Base-by-base conservation (phyloP, 2,888 invertebrate species). In the Dascillus cervinus region DNA sequence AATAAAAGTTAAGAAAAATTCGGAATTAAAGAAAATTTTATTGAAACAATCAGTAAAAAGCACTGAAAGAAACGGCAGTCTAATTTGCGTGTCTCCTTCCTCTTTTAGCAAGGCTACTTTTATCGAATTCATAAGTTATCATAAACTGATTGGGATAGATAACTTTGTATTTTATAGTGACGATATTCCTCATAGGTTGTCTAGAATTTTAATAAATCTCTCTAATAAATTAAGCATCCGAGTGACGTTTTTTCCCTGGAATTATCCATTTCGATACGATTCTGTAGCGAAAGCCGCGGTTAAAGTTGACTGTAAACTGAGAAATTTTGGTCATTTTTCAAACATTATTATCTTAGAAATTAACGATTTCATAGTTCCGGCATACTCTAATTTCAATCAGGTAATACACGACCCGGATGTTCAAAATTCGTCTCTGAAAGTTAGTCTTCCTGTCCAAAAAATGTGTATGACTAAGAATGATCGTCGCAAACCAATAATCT, bases 161-260 rank as follows among this genome's bases (percentile, higher is more conserved):
- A 70, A 74, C 41, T 82, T 80, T 50, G 69, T 80, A 24, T 69
- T 79, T 37, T 82, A 82, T 49, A 75, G 79, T 43, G 73, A 60
- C 43, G 68, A 68, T 34, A 60, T 72, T 17, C 64, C 71, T 1
- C 62, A 64, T 47, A 50, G 55, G 32, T 57, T 72, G 19, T 59
- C 64, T 22, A 59, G 62, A 31, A 50, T 62, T 9, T 37, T 73
- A 4, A 62, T 56, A 38, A 63, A 63, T 39, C 46, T 68, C 22
- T 55, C 65, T 0, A 56, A 52, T 14, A 52, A 56, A 25, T 51
- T 64, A 35, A 58, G 54, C 27, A 55, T 66, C 37, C 64, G 64
- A 21, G 56, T 77, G 54, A 69, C 75, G 34, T 72, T 76, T 39
- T 67, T 77, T 30, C 74, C 77, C 1, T 72, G 81, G 65, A 82